A percentile compares a stretch with the other conserved stretches of the same genome.
These are phyloP conservation scores for Mimas tiliae DNA, from an alignment of 2,888 invertebrate genomes.

Conservation along the genomic window DNA sequence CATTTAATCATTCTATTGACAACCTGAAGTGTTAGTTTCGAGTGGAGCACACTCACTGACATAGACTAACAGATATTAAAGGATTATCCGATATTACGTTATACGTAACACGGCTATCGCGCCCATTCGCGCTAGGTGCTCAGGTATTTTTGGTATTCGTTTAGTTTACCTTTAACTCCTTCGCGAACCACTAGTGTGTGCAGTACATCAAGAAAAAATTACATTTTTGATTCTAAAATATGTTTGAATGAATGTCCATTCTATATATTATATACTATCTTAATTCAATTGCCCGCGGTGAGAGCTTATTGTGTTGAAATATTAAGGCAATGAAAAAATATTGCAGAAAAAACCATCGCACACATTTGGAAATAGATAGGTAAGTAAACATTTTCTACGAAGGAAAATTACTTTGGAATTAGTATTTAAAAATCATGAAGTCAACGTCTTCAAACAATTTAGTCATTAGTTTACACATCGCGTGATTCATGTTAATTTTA, in stretches of 20 bases:
- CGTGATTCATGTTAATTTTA: slow-evolving; percentile 13
- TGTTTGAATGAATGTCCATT: not conserved
- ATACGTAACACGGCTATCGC: slow-evolving; percentile 36
- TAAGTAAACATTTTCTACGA: slow-evolving; percentile 42
- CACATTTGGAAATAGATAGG: slow-evolving; percentile 60
- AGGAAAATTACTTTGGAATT: slow-evolving; percentile 19
- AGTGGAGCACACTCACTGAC: slow-evolving; percentile 46
- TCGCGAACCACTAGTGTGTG: not conserved
- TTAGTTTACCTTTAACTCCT: slow-evolving; percentile 12
- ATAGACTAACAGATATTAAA: slow-evolving; percentile 54
- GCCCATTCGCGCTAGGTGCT: slow-evolving; percentile 30
- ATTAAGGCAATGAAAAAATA: slow-evolving; percentile 72
- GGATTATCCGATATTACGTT: slow-evolving; percentile 55
- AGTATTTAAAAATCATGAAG: not conserved
- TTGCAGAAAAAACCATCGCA: slow-evolving; percentile 59
- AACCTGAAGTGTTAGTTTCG: slow-evolving; percentile 49
- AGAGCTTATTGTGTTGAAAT: slow-evolving; percentile 41
- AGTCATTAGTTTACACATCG: slow-evolving; percentile 9
- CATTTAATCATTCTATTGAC: slow-evolving; percentile 52
- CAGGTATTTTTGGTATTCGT: not conserved
- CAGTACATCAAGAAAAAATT: not conserved
- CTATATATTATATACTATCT: not conserved
- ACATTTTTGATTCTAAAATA: not conserved
- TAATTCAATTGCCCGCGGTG: slow-evolving; percentile 8
- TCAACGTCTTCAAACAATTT: not conserved